Evolutionary conservation across 2,888 invertebrate genomes (phyloP), one percentile per base, ranked within the genome.

Genomic region (Bruchidius siliquastri): DNA sequence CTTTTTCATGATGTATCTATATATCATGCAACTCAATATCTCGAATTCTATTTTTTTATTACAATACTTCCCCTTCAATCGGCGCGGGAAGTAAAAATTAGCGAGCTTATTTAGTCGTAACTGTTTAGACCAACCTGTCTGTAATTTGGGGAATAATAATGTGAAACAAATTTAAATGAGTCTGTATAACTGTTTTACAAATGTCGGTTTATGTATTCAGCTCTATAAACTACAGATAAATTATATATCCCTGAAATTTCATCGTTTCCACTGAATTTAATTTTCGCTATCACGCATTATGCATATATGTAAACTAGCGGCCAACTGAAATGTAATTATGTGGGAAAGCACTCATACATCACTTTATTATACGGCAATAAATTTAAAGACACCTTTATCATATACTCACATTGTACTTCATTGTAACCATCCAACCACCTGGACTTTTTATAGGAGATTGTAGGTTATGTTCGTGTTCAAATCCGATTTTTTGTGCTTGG

Each of bases 211-310:
- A 18, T 22, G n/a, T 69, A 72, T 68, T 66, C 69, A n/a, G 22
- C 69, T 66, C 32, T 21, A 70, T 22, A 73, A 49, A 20, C 66
- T 67, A 68, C n/a, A 21, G n/a, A 70, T 66, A 67, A 20, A 49
- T 71, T 20, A 6, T 67, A 66, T 22, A 20, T 13, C 6, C 49
- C 49, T 18, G 13, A 49, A 49, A 8, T 49, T 49, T 49, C 49
- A 49, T 49, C 49, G 49, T 49, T 49, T 49, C 49, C 49, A 49
- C 49, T 49, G 49, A 49, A 49, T 49, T 49, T 13, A 49, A 49
- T 49, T 49, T 49, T 49, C 6, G 49, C 6, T 18, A 49, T 13
- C 49, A 4, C 49, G 18, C 49, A 49, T 49, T 49, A 49, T 49
- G 49, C 13, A 13, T 49, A 49, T 8, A 49, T 49, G 49, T 49